Evolutionary conservation across 2,113 vertebrate genomes (phyloP).

Genomic region (Podiceps cristatus): DNA sequence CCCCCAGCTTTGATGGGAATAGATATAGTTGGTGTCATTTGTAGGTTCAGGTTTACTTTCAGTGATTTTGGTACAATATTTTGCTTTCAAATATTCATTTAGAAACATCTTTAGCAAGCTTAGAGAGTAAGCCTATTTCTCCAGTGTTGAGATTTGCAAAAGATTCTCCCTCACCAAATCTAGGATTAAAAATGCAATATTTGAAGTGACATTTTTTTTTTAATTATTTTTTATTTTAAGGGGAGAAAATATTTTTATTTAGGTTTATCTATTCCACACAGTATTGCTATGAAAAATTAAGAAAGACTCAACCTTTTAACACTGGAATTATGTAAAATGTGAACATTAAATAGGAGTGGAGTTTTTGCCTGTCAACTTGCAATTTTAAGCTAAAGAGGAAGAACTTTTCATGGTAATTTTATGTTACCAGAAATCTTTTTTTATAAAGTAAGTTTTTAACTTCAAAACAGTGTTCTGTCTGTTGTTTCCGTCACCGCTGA

Average conservation of each 20-base stretch:
- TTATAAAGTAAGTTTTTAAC: neutral
- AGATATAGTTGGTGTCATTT: neutral
- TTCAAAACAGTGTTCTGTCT: neutral
- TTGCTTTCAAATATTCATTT: neutral
- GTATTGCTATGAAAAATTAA: neutral
- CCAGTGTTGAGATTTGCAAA: neutral
- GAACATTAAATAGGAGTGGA: neutral
- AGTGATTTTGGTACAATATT: neutral
- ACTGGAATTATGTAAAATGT: neutral
- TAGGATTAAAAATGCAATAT: neutral
- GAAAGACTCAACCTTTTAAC: neutral
- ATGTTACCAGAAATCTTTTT: neutral
- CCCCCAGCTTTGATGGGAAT: neutral
- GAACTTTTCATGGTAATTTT: neutral
- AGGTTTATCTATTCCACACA: neutral
- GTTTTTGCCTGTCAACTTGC: neutral
- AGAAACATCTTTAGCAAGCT: neutral
- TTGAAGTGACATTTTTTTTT: neutral
- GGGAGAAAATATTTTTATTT: neutral
- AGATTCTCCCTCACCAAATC: neutral
- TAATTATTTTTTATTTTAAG: neutral
- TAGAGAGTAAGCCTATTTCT: neutral
- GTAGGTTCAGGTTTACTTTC: neutral
- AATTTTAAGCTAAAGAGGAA: neutral
- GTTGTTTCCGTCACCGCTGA: neutral